These are phyloP conservation scores for Corythaeola cristata DNA, from an alignment of 2,113 vertebrate species.

Conservation along the genomic window DNA sequence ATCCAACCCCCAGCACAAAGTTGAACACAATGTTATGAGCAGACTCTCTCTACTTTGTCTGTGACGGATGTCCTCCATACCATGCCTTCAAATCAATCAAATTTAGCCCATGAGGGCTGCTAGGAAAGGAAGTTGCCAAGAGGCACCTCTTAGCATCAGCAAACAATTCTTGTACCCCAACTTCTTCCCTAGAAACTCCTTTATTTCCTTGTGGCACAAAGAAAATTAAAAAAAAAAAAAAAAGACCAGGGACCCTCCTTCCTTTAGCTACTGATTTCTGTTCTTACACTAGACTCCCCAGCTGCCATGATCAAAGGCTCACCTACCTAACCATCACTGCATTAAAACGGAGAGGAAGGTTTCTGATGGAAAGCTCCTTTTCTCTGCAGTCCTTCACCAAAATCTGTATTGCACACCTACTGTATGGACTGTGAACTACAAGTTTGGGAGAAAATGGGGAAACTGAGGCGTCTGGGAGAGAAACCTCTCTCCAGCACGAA, in stretches of 20 bases:
- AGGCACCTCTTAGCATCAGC: neutral
- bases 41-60: neutral
- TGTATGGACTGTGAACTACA: neutral
- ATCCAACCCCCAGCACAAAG: neutral
- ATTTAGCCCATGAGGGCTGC: neutral
- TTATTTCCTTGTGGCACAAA: neutral
- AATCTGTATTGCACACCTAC: neutral
- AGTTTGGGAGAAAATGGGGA: neutral
- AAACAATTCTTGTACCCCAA: neutral
- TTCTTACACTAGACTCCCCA: neutral
- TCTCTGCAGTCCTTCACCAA: neutral
- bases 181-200: neutral
- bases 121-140: neutral
- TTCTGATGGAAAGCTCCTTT: neutral
- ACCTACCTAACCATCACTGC: neutral
- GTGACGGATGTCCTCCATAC: neutral
- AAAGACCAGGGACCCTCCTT: neutral
- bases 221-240: neutral
- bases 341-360: neutral
- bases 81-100: neutral
- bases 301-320: neutral
- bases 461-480: neutral
- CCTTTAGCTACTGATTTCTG: neutral
- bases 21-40: neutral
- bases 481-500: neutral